phyloP scores from a whole-genome alignment of 2,113 vertebrate species.

The Charina bottae region DNA sequence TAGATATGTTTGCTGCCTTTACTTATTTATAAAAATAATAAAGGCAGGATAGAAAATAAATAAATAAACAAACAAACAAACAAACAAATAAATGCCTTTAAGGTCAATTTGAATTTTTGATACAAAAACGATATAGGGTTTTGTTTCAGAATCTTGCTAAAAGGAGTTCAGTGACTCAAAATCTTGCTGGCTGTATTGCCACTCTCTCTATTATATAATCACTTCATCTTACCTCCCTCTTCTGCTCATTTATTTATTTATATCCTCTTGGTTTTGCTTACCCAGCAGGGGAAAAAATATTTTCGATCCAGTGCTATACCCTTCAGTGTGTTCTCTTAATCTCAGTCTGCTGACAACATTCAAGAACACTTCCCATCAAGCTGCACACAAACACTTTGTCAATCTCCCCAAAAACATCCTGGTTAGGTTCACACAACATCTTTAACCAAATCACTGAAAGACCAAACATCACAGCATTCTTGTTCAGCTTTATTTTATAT shows the following conservation, averaged over 20 bases:
- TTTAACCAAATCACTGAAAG: neutral
- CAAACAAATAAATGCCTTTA: neutral
- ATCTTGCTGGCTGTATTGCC: neutral
- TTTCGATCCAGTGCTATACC: neutral
- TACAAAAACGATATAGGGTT: too few species aligned
- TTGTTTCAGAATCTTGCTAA: too few species aligned
- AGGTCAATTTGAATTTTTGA: neutral
- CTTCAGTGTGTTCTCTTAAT: neutral
- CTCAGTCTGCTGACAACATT: neutral
- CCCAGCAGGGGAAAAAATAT: neutral
- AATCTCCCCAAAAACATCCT: neutral
- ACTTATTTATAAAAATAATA: too few species aligned
- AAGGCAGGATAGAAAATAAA: too few species aligned
- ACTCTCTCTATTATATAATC: neutral
- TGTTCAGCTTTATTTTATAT: too few species aligned
- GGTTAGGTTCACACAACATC: neutral
- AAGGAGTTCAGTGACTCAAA: neutral
- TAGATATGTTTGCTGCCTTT: too few species aligned
- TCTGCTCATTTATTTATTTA: neutral
- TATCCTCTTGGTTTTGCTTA: neutral
- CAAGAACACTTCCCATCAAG: neutral
- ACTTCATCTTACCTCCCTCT: neutral
- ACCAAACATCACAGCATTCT: neutral
- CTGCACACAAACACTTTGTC: neutral
- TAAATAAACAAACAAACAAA: too few species aligned